These are phyloP conservation scores for Polyommatus icarus DNA, from an alignment of 2,888 invertebrate species.

Conservation along the genomic window DNA sequence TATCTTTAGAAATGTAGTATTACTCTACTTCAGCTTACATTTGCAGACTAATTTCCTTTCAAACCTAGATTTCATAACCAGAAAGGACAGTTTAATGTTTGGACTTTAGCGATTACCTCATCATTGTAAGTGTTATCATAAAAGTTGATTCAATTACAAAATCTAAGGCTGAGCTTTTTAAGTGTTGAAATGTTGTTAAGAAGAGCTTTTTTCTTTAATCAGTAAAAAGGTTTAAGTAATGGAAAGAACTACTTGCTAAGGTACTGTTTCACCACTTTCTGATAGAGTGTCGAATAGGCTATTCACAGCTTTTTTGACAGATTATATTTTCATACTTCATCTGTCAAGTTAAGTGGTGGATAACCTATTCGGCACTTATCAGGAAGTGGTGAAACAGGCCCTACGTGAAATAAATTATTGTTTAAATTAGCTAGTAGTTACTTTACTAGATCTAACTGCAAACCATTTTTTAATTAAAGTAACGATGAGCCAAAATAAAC, in stretches of 20 bases:
- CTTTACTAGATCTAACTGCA: background rate
- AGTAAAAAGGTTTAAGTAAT: background rate
- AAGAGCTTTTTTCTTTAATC: background rate
- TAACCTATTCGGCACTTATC: no score
- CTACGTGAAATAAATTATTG: background rate
- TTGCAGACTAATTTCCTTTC: conserved; percentile 11
- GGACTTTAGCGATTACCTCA: background rate
- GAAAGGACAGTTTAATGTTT: background rate
- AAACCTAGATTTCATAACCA: conserved; percentile 21
- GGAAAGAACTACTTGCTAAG: background rate
- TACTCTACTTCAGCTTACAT: background rate
- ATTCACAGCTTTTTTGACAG: no score
- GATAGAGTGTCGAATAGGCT: no score
- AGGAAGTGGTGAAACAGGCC: no score
- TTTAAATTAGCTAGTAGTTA: background rate
- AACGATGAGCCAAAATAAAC: no score
- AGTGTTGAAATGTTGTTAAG: background rate
- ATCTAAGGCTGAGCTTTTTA: background rate
- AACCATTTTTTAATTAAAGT: no score
- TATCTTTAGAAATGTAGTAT: background rate
- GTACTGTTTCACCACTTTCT: background rate
- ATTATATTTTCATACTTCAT: no score
- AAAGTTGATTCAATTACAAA: background rate
- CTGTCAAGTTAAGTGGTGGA: no score
- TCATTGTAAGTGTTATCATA: background rate